A percentile compares a stretch with the other conserved stretches of the same genome.
Evolutionary conservation across 2,888 invertebrate species (phyloP).

Genomic region (Pinctada fucata): DNA sequence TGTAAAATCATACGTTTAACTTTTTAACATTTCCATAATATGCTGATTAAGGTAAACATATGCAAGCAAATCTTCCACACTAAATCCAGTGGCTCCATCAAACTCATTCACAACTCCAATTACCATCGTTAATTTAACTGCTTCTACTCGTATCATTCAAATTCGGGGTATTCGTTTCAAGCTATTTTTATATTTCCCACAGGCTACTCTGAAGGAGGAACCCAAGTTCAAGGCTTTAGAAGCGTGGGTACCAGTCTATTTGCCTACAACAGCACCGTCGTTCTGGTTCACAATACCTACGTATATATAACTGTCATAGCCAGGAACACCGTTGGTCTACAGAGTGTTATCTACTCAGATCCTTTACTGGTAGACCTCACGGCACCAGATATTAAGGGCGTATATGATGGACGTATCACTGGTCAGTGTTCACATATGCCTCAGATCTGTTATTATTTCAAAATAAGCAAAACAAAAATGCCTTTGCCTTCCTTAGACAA

Average conservation of each 20-base stretch:
- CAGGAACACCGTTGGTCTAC: constrained; percentile 54
- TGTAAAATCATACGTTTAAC: background rate
- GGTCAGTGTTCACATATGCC: background rate
- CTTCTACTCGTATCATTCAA: no score
- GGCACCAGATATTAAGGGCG: constrained; percentile 45
- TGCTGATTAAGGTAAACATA: no score
- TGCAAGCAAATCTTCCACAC: no score
- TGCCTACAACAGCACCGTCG: constrained; percentile 45
- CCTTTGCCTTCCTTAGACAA: no score
- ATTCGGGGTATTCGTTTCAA: background rate
- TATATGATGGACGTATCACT: constrained; percentile 48
- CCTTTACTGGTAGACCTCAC: constrained; percentile 57
- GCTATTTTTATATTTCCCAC: background rate
- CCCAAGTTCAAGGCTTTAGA: constrained; percentile 39
- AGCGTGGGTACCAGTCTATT: constrained; percentile 52
- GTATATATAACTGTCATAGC: constrained; percentile 58
- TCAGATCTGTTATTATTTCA: background rate
- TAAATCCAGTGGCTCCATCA: no score
- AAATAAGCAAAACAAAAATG: no score
- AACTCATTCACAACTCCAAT: no score
- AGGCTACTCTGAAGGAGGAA: constrained; percentile 41
- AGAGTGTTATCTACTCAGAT: constrained; percentile 48
- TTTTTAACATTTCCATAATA: no score
- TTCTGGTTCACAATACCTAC: constrained; percentile 49
- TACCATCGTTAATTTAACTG: no score